Percentiles rank a stretch among this genome's conserved stretches.
Evolutionary conservation across 2,113 vertebrate species (phyloP).

Genomic region (Oreochromis spilurus): DNA sequence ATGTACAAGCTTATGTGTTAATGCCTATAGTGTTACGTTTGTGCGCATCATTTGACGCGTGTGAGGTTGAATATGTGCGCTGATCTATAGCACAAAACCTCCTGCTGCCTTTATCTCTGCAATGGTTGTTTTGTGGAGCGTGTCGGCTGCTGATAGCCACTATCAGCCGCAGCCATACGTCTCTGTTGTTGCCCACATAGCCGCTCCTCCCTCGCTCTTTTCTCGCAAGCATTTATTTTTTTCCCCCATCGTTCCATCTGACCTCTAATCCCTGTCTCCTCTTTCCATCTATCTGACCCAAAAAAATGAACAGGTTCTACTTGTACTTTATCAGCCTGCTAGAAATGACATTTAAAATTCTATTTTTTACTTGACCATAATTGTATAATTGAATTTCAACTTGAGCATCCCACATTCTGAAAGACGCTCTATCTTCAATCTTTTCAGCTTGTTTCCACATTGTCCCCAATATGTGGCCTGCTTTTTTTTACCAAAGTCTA

Average conservation of each 20-base stretch:
- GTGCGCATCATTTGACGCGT: neutral
- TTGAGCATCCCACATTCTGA: neutral
- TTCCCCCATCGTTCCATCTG: neutral
- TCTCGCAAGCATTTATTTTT: neutral
- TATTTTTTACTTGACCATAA: neutral
- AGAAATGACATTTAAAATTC: neutral
- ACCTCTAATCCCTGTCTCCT: conserved; percentile 4
- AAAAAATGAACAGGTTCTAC: neutral
- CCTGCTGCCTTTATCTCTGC: conserved; percentile 36
- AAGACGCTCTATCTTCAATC: neutral
- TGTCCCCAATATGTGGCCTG: neutral
- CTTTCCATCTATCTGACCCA: neutral
- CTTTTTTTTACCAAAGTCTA: neutral
- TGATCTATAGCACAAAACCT: conserved; percentile 35
- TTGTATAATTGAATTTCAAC: neutral
- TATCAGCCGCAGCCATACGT: conserved; percentile 47
- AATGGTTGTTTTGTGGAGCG: conserved; percentile 26
- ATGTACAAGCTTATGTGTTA: neutral
- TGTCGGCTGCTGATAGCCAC: conserved; percentile 54
- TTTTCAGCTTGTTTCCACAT: neutral
- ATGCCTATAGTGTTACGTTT: neutral
- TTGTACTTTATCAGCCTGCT: neutral
- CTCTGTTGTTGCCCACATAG: neutral
- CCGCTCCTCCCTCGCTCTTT: neutral
- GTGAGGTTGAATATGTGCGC: neutral